These are phyloP conservation scores for Carterocephalus palaemon DNA, from an alignment of 2,888 invertebrate species.

Conservation along the genomic window DNA sequence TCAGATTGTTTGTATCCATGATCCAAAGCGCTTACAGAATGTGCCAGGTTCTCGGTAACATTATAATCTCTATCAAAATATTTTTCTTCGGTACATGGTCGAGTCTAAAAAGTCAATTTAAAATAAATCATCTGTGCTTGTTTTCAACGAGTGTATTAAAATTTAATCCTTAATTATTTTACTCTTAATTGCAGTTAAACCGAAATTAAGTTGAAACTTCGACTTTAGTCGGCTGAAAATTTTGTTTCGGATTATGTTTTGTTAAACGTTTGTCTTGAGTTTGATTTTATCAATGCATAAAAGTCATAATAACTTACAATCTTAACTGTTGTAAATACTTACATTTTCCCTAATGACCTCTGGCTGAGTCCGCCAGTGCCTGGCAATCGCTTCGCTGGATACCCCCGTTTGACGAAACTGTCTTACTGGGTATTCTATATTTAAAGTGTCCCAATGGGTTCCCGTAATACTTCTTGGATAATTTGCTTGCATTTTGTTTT, in stretches of 20 bases:
- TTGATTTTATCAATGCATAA: too few species aligned
- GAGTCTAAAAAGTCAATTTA: background rate
- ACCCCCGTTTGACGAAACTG: constrained; percentile 46
- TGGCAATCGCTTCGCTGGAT: constrained; percentile 53
- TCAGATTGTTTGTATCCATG: constrained; percentile 51
- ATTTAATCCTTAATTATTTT: background rate
- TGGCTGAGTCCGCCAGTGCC: constrained; percentile 47
- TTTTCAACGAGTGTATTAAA: background rate
- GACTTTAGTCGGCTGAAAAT: background rate
- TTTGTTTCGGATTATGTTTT: background rate
- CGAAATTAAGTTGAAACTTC: background rate
- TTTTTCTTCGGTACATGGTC: constrained; percentile 4
- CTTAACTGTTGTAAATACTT: too few species aligned
- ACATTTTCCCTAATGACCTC: constrained; percentile 49
- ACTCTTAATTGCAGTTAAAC: too few species aligned
- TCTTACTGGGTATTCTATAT: constrained; percentile 53
- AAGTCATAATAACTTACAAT: too few species aligned
- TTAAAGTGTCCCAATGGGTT: constrained; percentile 54
- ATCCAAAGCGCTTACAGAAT: constrained; percentile 51
- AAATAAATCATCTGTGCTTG: background rate
- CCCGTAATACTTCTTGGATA: constrained; percentile 49
- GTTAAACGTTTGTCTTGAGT: too few species aligned
- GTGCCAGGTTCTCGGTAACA: constrained; percentile 46
- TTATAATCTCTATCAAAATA: constrained; percentile 55
- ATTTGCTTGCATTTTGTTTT: constrained; percentile 48